A percentile compares a stretch with the other conserved stretches of the same genome.
Evolutionary conservation across 1,140 invertebrate species (phyloP).

Genomic region (Colletes gigas): DNA sequence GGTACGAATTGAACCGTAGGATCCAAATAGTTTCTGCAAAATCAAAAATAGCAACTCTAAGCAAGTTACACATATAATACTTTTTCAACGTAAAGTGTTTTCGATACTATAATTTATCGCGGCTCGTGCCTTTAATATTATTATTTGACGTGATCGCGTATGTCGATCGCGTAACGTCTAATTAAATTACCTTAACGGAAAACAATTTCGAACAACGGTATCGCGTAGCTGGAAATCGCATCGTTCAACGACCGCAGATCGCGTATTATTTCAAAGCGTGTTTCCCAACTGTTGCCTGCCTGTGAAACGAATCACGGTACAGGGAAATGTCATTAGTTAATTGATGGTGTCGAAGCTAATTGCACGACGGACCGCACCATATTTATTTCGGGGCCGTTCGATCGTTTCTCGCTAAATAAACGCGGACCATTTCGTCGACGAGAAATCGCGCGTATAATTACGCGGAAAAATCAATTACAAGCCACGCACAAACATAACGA

Average conservation of each 20-base stretch:
- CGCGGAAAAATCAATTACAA: not conserved
- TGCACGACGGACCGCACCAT: conserved; percentile 30
- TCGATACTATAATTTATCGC: too few relatives aligned
- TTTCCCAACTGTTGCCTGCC: not conserved
- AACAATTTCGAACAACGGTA: not conserved
- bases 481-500: too few relatives aligned
- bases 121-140: too few relatives aligned
- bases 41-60: too few relatives aligned
- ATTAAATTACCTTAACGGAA: too few relatives aligned
- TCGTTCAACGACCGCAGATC: not conserved
- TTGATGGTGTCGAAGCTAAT: conserved; percentile 43
- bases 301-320: conserved; percentile 29
- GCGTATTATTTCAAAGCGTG: conserved; percentile 28
- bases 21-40: too few relatives aligned
- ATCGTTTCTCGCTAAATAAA: conserved; percentile 7
- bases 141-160: too few relatives aligned
- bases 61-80: too few relatives aligned
- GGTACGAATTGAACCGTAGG: too few relatives aligned
- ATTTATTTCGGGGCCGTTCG: conserved; percentile 12
- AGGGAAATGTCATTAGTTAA: conserved; percentile 51
- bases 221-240: not conserved
- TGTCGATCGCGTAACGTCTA: too few relatives aligned
- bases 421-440: not conserved
- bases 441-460: not conserved
- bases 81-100: too few relatives aligned